Evolutionary conservation across 2,888 invertebrate species (phyloP), one percentile per base, ranked within the genome.

Genomic region (Cantharis nigra): DNA sequence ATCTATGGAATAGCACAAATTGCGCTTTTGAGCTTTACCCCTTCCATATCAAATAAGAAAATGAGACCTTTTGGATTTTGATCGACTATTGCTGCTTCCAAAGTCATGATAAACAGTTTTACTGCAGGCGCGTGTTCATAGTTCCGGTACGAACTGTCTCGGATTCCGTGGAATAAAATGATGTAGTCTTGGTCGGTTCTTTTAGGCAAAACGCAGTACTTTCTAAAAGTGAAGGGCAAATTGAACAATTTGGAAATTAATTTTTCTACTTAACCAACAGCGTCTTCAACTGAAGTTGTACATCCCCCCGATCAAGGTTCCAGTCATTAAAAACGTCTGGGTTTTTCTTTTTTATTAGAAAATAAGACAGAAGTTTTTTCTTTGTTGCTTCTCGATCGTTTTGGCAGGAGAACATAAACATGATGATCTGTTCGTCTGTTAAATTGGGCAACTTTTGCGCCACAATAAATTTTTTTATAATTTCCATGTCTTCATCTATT

Each of bases 31-130:
- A 49, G n/a, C 11, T 49, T 90, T 0, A 92, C 92, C 0, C 93
- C 93, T 49, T 88, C 87, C 91, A 94, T 93, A 85, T 94, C 94
- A 80, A 94, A 92, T 0, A 94, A 88, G 83, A 94, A 92, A 33
- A 94, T 89, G 79, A 92, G 90, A 0, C 94, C 94, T 0, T 91
- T 90, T 10, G 91, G 90, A 1, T 93, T 93, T 3, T 91, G 88
- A 72, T 89, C 89, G 82, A 89, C 88, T 0, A 93, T 85, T 76
- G 91, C 91, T 16, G 90, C 89, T 84, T 93, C 85, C 63, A 84
- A 71, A 4, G 85, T 81, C 83, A 86, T 80, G 72, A 85, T 83
- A 16, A 84, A 64, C 62, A 93, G 85, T 84, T 92, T 93, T 81
- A 92, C 90, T 11, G 92, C 91, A 33, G 90, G 87, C 80, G 91